Conservation (phyloP, 2,113 vertebrate species). For the Lepus americanus region DNA sequence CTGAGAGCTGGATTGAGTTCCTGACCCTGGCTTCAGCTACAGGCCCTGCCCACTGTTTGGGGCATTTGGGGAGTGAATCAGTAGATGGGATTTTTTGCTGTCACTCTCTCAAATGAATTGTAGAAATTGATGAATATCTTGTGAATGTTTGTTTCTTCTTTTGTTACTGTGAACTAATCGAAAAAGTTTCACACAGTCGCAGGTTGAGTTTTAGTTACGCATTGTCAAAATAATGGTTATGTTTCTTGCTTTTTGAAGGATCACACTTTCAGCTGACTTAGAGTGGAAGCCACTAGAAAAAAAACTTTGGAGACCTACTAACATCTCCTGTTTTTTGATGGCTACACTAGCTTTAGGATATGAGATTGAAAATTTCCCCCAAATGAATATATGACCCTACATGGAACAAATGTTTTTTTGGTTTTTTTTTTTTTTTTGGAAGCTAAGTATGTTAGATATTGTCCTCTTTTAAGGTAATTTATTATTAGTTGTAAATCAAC, state of each 20-base stretch:
- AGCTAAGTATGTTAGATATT: background rate
- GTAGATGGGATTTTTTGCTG: no score
- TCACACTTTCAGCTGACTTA: background rate
- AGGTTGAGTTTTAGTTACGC: background rate
- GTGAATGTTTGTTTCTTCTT: background rate
- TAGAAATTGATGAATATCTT: background rate
- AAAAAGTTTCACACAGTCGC: background rate
- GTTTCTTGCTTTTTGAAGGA: no score
- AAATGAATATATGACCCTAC: background rate
- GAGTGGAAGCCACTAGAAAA: background rate
- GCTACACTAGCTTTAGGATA: background rate
- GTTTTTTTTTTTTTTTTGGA: no score
- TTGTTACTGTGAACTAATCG: background rate
- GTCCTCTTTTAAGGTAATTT: background rate
- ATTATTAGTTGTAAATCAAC: background rate
- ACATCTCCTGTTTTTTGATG: background rate
- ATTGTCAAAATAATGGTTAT: background rate
- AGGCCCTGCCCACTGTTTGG: no score
- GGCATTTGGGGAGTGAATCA: no score
- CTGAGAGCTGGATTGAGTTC: no score
- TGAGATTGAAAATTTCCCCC: background rate
- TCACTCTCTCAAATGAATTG: no score
- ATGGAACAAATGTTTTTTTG: background rate
- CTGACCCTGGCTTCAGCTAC: no score
- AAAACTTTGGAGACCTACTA: background rate